Conservation (phyloP, 2,888 invertebrate species). For the Lottia scabra region DNA sequence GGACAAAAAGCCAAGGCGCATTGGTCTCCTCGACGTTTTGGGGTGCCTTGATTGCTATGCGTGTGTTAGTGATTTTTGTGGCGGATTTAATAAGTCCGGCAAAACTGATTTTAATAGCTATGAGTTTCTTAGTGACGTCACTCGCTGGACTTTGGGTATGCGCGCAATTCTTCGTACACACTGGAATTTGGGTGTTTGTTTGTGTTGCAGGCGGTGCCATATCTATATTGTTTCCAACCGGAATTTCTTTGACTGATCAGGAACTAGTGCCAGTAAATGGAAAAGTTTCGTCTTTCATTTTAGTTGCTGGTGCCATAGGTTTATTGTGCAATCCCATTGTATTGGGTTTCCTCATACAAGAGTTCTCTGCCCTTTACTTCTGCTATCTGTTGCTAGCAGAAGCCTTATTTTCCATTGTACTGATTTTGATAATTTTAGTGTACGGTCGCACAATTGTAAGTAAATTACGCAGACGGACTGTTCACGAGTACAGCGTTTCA, state of each 20-base stretch:
- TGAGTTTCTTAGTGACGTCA: neutral
- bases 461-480: neutral
- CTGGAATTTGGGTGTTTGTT: neutral
- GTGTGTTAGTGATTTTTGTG: neutral
- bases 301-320: neutral
- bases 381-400: neutral
- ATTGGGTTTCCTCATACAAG: neutral
- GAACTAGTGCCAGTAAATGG: neutral
- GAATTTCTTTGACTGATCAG: neutral
- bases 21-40: neutral
- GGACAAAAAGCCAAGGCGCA: neutral
- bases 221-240: neutral
- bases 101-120: neutral
- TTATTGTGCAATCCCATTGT: neutral
- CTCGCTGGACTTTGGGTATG: neutral
- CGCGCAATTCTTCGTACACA: neutral
- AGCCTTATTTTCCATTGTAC: neutral
- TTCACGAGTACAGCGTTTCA: neutral
- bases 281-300: neutral
- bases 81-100: neutral
- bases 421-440: neutral
- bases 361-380: constrained; percentile 1
- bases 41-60: neutral
- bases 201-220: neutral
- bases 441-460: neutral